A percentile compares a stretch with the other conserved stretches of the same genome.
Conservation (phyloP, 2,888 invertebrate genomes). For the Acholoe squamosa region DNA sequence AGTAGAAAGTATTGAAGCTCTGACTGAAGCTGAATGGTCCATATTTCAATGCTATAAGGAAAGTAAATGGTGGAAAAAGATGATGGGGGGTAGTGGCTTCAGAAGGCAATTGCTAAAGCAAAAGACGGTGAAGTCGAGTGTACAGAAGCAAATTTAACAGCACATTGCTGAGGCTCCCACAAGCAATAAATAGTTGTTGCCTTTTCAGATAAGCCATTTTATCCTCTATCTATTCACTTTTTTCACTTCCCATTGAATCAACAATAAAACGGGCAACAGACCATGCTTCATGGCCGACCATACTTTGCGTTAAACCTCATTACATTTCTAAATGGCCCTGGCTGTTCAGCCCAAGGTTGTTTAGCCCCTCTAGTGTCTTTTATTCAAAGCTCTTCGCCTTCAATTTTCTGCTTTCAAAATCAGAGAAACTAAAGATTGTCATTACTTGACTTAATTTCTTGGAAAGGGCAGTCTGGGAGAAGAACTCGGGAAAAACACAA, state of each 20-base stretch:
- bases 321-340: conserved; percentile 13
- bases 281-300: neutral
- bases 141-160: too few relatives aligned
- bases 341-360: neutral
- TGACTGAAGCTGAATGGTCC: too few relatives aligned
- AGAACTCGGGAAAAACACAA: neutral
- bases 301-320: neutral
- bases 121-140: too few relatives aligned
- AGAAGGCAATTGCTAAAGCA: too few relatives aligned
- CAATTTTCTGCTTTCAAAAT: neutral
- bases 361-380: neutral
- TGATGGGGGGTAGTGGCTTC: too few relatives aligned
- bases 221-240: neutral
- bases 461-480: neutral
- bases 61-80: too few relatives aligned
- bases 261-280: neutral
- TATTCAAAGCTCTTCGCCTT: neutral
- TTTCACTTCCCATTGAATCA: neutral
- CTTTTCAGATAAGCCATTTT: neutral
- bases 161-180: neutral
- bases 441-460: neutral
- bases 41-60: too few relatives aligned
- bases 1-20: too few relatives aligned
- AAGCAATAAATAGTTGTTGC: neutral
- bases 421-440: neutral